Evolutionary conservation across 2,888 invertebrate genomes (phyloP).

Genomic region (Punctoribates punctum): DNA sequence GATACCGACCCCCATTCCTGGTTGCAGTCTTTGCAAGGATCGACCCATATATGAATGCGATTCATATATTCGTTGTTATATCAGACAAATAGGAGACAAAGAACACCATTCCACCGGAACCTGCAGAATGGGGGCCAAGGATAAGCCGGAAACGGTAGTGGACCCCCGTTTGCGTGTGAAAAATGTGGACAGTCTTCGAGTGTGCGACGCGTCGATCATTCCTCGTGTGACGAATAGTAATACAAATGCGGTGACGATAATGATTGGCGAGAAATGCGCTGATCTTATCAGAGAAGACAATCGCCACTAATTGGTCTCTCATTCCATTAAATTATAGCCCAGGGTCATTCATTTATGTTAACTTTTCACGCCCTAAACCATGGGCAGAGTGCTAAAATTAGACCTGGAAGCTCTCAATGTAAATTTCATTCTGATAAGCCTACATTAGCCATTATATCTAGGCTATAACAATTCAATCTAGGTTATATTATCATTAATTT

Average conservation of each 20-base stretch:
- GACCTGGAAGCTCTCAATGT: too few species aligned
- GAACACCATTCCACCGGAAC: not conserved
- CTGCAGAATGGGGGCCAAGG: not conserved
- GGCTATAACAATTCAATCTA: too few species aligned
- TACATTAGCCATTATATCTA: too few species aligned
- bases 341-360: too few species aligned
- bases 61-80: constrained; percentile 2
- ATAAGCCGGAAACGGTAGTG: not conserved
- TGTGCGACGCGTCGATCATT: not conserved
- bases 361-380: too few species aligned
- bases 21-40: not conserved
- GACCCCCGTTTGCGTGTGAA: not conserved
- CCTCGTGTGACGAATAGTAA: not conserved
- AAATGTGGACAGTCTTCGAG: not conserved
- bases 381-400: too few species aligned
- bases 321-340: too few species aligned
- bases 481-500: too few species aligned
- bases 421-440: too few species aligned
- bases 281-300: not conserved
- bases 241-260: not conserved
- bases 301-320: not conserved
- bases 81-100: not conserved
- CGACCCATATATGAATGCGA: constrained; percentile 5
- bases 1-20: not conserved
- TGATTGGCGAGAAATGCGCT: constrained; percentile 5